Conservation (phyloP, 1,140 invertebrate species). For the Heliconius hewitsoni region DNA sequence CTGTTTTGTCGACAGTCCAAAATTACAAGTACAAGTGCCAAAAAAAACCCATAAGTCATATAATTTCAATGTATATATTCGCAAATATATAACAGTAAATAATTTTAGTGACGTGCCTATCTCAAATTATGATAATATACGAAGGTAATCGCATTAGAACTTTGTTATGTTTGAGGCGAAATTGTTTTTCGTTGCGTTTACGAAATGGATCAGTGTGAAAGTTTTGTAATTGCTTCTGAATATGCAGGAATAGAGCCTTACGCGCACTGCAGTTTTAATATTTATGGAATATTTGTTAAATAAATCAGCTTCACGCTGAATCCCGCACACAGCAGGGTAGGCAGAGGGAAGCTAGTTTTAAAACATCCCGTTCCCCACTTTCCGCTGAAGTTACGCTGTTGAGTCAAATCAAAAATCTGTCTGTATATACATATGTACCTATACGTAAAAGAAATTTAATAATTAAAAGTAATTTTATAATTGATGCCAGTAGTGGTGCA, state of each 20-base stretch:
- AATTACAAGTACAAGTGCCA: no score
- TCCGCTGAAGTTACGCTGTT: no score
- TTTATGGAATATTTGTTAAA: neutral
- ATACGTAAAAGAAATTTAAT: no score
- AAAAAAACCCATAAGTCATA: neutral
- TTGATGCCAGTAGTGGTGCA: no score
- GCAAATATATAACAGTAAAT: neutral
- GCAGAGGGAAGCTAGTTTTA: no score
- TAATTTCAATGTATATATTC: neutral
- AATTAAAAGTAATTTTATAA: no score
- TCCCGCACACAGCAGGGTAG: neutral
- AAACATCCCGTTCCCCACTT: no score
- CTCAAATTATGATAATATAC: slow-evolving; percentile 14
- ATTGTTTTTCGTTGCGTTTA: slow-evolving; percentile 53
- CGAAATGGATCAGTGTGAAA: slow-evolving; percentile 48
- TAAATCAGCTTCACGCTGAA: neutral
- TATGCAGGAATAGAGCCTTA: slow-evolving; percentile 29
- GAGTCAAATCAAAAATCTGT: no score
- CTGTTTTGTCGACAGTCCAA: no score
- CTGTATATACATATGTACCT: no score
- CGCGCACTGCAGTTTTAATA: slow-evolving; percentile 35
- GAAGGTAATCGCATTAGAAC: slow-evolving; percentile 45
- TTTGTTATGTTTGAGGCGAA: slow-evolving; percentile 45
- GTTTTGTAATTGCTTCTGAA: slow-evolving; percentile 52
- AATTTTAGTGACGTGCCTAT: slow-evolving; percentile 1